Evolutionary conservation across 2,113 vertebrate genomes (phyloP).

Genomic region (Phylloscopus trochiloides): DNA sequence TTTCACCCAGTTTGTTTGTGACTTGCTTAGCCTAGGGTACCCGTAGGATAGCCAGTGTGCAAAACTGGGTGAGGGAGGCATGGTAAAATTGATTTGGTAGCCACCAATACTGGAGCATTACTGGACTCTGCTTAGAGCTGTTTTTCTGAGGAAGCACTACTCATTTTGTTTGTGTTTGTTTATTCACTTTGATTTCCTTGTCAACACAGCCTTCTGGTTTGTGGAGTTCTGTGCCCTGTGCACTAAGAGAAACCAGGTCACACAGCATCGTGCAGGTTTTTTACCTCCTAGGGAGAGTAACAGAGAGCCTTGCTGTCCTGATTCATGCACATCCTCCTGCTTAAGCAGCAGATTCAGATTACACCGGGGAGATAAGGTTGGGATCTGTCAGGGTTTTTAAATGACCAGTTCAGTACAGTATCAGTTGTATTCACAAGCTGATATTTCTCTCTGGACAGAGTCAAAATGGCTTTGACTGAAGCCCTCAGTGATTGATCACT

Average conservation of each 20-base stretch:
- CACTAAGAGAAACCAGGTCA: neutral
- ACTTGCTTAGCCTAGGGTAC: neutral
- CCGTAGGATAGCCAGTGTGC: rapidly evolving
- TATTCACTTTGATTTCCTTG: neutral
- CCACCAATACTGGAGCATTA: neutral
- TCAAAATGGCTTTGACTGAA: neutral
- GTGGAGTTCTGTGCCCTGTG: neutral
- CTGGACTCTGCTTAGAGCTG: neutral
- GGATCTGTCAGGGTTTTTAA: constrained; percentile 28
- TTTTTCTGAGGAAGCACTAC: neutral
- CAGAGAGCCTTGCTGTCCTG: neutral
- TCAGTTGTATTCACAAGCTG: neutral
- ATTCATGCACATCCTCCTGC: neutral
- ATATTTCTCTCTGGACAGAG: neutral
- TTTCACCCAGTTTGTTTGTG: neutral
- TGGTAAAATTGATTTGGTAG: neutral
- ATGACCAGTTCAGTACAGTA: neutral
- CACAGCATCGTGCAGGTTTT: rapidly evolving
- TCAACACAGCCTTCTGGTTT: neutral
- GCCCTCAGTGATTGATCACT: rapidly evolving
- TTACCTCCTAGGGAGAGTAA: neutral
- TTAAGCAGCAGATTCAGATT: constrained; percentile 40
- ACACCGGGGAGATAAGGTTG: neutral
- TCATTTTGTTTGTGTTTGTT: neutral
- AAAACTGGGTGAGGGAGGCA: neutral